These are phyloP conservation scores for Gryllus bimaculatus DNA, from an alignment of 1,140 invertebrate genomes.

Conservation along the genomic window DNA sequence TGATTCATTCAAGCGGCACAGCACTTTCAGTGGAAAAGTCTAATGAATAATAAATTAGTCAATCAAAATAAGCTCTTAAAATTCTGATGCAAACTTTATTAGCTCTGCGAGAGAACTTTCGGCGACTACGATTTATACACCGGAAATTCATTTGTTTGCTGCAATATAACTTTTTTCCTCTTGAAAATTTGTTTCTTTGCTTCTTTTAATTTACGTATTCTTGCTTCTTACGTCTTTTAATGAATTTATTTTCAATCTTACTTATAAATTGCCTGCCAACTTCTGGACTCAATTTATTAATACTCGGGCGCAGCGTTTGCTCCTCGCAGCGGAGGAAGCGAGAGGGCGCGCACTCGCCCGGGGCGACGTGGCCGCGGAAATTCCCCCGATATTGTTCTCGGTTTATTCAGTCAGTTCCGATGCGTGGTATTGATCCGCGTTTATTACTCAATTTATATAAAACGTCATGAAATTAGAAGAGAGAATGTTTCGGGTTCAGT, in stretches of 20 bases:
- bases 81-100: conserved; percentile 2
- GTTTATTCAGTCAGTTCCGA: neutral
- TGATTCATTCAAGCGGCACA: too few species aligned
- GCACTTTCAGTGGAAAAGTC: too few species aligned
- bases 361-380: neutral
- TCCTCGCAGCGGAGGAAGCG: too few species aligned
- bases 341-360: neutral
- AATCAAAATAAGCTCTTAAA: conserved; percentile 2
- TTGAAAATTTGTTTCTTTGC: neutral
- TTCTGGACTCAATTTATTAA: conserved; percentile 5
- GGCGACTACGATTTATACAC: neutral
- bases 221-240: conserved; percentile 1
- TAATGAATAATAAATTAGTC: neutral
- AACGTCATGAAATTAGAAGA: too few species aligned
- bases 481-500: too few species aligned
- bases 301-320: neutral
- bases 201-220: neutral
- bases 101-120: neutral
- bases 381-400: neutral
- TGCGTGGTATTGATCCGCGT: neutral
- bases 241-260: conserved; percentile 6
- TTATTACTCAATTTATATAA: neutral
- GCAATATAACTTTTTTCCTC: neutral
- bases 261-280: neutral
- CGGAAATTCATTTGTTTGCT: neutral